Percentiles rank a stretch among this genome's conserved stretches.
phyloP scores from a whole-genome alignment of 2,797 vertebrate genomes.

The Ficedula albicollis region DNA sequence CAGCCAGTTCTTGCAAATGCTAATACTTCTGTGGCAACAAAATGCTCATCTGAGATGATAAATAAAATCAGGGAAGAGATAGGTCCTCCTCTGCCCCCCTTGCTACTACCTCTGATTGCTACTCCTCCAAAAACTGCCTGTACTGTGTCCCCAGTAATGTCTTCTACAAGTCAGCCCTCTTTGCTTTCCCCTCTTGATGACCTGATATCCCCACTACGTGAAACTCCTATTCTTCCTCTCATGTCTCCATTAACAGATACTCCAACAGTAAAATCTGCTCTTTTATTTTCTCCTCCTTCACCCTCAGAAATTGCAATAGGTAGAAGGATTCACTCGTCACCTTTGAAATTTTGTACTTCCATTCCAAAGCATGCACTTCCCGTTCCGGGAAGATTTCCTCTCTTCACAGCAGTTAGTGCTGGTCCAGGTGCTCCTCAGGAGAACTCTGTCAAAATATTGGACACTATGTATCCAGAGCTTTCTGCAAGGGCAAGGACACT shows the following conservation, averaged over 20 bases:
- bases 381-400: slow-evolving; percentile 90
- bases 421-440: slow-evolving; percentile 79
- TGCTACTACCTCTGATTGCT: slow-evolving; percentile 83
- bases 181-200: slow-evolving; percentile 79
- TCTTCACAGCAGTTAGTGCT: slow-evolving; percentile 69
- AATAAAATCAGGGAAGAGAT: slow-evolving; percentile 84
- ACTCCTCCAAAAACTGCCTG: slow-evolving; percentile 81
- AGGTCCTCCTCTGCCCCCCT: slow-evolving; percentile 88
- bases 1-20: slow-evolving; percentile 45
- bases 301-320: slow-evolving; percentile 61
- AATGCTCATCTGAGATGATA: slow-evolving; percentile 73
- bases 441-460: slow-evolving; percentile 93
- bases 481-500: slow-evolving; percentile 92
- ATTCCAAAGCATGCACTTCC: slow-evolving; percentile 96
- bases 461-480: slow-evolving; percentile 94
- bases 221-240: slow-evolving; percentile 50
- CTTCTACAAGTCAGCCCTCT: slow-evolving; percentile 75
- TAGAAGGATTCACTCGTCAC: slow-evolving; percentile 83
- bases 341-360: slow-evolving; percentile 92
- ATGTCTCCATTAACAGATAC: slow-evolving; percentile 59
- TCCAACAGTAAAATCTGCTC: slow-evolving; percentile 54
- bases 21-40: slow-evolving; percentile 58
- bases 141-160: slow-evolving; percentile 69
- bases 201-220: slow-evolving; percentile 66
- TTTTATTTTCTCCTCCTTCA: slow-evolving; percentile 68